A percentile compares a stretch with the other conserved stretches of the same genome.
Conservation (phyloP, 2,888 invertebrate genomes). For the Boloria euphrosyne region DNA sequence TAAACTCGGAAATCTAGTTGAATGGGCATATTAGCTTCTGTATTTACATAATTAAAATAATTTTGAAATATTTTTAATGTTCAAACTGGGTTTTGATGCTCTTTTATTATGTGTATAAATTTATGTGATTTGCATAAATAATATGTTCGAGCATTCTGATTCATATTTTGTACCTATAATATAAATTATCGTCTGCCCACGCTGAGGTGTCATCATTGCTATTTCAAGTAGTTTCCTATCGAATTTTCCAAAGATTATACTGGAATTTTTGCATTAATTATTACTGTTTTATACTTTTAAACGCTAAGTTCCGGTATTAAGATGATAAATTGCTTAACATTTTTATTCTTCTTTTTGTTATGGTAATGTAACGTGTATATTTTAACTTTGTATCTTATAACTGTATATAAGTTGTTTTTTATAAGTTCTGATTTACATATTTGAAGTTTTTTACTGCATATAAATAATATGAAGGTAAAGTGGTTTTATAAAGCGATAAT, state of each 20-base stretch:
- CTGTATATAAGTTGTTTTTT: neutral
- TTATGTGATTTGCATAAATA: slow-evolving; percentile 37
- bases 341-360: slow-evolving; percentile 26
- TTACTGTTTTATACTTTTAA: slow-evolving; percentile 20
- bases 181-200: slow-evolving; percentile 38
- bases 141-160: slow-evolving; percentile 38
- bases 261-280: slow-evolving; percentile 35
- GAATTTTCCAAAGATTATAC: slow-evolving; percentile 33
- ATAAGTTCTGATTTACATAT: too few species aligned
- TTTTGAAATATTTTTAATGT: slow-evolving; percentile 28
- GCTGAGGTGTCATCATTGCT: slow-evolving; percentile 37
- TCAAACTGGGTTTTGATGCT: slow-evolving; percentile 27
- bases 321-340: slow-evolving; percentile 24
- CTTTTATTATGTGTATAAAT: slow-evolving; percentile 38
- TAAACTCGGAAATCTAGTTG: slow-evolving; percentile 19
- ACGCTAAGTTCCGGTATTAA: slow-evolving; percentile 31
- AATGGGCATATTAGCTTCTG: slow-evolving; percentile 31
- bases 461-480: too few species aligned
- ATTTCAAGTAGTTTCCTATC: slow-evolving; percentile 36
- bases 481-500: too few species aligned
- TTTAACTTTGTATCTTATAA: neutral
- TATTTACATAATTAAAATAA: slow-evolving; percentile 39
- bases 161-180: slow-evolving; percentile 37
- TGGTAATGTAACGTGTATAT: slow-evolving; percentile 16
- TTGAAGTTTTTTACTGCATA: too few species aligned